A percentile compares a stretch with the other conserved stretches of the same genome.
Evolutionary conservation across 1,140 invertebrate species (phyloP).

Genomic region (Ephestia elutella): DNA sequence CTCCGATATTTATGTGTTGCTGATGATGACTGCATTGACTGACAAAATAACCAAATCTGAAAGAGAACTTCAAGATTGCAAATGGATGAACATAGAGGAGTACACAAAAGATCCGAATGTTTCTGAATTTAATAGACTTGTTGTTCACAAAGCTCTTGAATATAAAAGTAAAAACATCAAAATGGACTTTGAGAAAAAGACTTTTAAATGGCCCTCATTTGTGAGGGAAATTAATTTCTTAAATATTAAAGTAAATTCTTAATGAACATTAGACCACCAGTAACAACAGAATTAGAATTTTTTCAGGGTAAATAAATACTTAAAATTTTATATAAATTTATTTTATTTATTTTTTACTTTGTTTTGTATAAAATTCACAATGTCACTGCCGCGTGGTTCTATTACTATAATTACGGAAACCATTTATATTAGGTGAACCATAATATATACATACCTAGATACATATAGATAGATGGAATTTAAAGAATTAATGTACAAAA

Average conservation of each 20-base stretch:
- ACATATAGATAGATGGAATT: no score
- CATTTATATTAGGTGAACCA: no score
- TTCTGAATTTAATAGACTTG: conserved; percentile 81
- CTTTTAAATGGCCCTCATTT: conserved; percentile 42
- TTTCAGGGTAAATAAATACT: no score
- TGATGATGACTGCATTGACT: conserved; percentile 81
- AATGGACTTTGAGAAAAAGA: conserved; percentile 73
- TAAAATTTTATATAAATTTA: no score
- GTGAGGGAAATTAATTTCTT: conserved; percentile 53
- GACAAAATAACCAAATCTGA: conserved; percentile 80
- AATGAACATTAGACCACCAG: conserved; percentile 20
- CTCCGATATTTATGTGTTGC: conserved; percentile 89
- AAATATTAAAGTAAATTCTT: conserved; percentile 25
- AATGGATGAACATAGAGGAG: conserved; percentile 89
- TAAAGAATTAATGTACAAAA: no score
- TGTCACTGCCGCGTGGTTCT: no score
- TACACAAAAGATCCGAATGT: conserved; percentile 83
- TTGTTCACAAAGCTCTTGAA: conserved; percentile 80
- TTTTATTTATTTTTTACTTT: no score
- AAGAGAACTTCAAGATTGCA: conserved; percentile 83
- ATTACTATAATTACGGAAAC: no score
- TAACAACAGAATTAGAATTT: no score
- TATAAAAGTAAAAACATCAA: conserved; percentile 76
- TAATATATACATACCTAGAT: no score
- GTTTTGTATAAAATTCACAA: no score